Base-by-base conservation (phyloP, 2,113 vertebrate genomes). In the Siphamia tubifer region DNA sequence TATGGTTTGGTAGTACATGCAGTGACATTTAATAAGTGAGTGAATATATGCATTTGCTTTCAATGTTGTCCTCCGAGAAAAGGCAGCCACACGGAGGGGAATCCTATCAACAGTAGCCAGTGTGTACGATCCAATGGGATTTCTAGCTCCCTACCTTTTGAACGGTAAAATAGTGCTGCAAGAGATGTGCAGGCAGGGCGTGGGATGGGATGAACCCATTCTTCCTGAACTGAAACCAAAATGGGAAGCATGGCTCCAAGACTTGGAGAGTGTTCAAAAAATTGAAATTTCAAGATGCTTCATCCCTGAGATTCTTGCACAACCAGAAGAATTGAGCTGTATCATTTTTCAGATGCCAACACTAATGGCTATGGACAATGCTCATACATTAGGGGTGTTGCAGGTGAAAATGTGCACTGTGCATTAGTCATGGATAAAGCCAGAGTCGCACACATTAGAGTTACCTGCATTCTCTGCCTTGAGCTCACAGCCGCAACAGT, bases 341-440 rank as follows among this genome's bases (percentile, higher is more conserved):
- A 54, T 55, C 34, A 55, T 28, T 55, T 55, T 17, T 38, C 52
- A 8, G 52, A 55, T 55, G 52, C 35, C 5, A 56, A 36, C 24
- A 56, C 3, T 2, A 13, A 2, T 5, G 36, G 32, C 0, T 56
- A 43, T 39, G 16, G 38, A 12, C 54, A 57, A 6, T 57, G 38
- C 10, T 31, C 54, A 31, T 57, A 57, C 8, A 31, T 56, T n/a
- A 42, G 53, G 38, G 15, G 42, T 15, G 38, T 40, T 43, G 11
- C 36, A 30, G 54, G 42, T 2, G 16, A 42, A 5, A 7, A 20
- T 9, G 36, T 42, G 7, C 54, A 57, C 17, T 57, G 54, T 15
- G 4, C 25, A 7, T n/a, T 42, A n/a, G n/a, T n/a, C n/a, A n/a
- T n/a, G n/a, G n/a, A n/a, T n/a, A n/a, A n/a, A n/a, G n/a, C n/a